A percentile compares a stretch with the other conserved stretches of the same genome.
Evolutionary conservation across 2,888 invertebrate species (phyloP).

Genomic region (Spodoptera picta): DNA sequence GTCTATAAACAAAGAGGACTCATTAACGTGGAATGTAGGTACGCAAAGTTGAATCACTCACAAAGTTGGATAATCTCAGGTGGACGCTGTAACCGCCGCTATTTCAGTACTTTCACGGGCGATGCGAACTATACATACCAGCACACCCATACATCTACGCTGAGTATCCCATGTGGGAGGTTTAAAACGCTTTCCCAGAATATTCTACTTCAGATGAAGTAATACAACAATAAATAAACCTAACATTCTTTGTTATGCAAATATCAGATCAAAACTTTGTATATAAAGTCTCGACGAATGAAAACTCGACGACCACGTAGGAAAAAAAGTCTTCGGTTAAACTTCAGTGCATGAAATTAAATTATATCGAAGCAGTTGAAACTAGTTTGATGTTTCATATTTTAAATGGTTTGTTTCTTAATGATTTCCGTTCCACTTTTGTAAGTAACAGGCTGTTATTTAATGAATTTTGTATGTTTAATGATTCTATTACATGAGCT

Average conservation of each 20-base stretch:
- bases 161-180: conserved; percentile 30
- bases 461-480: not conserved
- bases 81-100: conserved; percentile 61
- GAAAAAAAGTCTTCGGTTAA: too few species aligned
- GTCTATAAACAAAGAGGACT: conserved; percentile 60
- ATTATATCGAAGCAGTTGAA: not conserved
- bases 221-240: conserved; percentile 18
- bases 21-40: conserved; percentile 57
- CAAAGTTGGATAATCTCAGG: conserved; percentile 71
- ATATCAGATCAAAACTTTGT: conserved; percentile 8
- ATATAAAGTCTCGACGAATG: not conserved
- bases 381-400: too few species aligned
- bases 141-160: conserved; percentile 4
- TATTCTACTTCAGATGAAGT: conserved; percentile 39
- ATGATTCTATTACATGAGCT: conserved; percentile 14
- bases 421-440: too few species aligned
- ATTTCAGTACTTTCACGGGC: conserved; percentile 64
- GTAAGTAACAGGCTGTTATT: not conserved
- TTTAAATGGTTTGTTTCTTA: too few species aligned
- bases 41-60: conserved; percentile 63
- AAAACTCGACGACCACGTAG: not conserved
- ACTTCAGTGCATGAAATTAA: not conserved
- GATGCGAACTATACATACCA: conserved; percentile 31
- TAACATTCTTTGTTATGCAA: conserved; percentile 16
- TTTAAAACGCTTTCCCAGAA: conserved; percentile 46